Percentiles rank a stretch among this genome's conserved stretches.
phyloP scores from a whole-genome alignment of 2,113 vertebrate species.

The Ascaphus truei region DNA sequence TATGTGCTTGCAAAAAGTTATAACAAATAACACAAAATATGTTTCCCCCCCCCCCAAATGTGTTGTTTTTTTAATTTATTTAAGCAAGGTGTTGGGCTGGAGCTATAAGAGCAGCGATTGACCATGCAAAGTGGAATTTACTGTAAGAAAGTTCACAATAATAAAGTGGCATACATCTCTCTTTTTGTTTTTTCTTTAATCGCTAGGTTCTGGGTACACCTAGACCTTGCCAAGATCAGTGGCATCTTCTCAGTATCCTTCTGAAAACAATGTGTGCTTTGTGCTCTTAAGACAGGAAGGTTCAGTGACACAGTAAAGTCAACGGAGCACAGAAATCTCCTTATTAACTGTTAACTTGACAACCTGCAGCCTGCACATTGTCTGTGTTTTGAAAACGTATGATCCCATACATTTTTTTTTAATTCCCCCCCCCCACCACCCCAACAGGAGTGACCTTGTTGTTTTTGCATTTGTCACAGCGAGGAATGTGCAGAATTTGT shows the following conservation, averaged over 20 bases:
- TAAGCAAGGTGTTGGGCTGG: too few species aligned
- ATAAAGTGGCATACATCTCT: constrained; percentile 50
- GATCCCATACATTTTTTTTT: neutral
- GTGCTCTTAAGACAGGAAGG: constrained; percentile 50
- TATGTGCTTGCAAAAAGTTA: too few species aligned
- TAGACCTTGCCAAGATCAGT: constrained; percentile 61
- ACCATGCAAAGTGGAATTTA: too few species aligned
- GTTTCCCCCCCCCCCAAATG: too few species aligned
- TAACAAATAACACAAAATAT: too few species aligned
- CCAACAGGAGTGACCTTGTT: constrained; percentile 17
- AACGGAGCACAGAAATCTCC: constrained; percentile 45
- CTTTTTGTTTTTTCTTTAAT: constrained; percentile 48
- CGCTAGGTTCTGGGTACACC: constrained; percentile 55
- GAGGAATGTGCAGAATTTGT: constrained; percentile 4
- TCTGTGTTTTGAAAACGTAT: constrained; percentile 30
- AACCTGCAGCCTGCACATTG: constrained; percentile 30
- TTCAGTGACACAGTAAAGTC: constrained; percentile 61
- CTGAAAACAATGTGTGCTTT: constrained; percentile 79
- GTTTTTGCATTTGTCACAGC: constrained; percentile 25
- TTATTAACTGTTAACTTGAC: constrained; percentile 42
- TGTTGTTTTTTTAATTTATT: too few species aligned
- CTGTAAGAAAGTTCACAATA: constrained; percentile 27
- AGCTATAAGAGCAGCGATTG: too few species aligned
- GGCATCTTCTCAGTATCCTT: constrained; percentile 57
- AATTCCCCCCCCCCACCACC: constrained; percentile 22